Evolutionary conservation across 2,797 vertebrate species (phyloP).

Genomic region (Dermochelys coriacea): DNA sequence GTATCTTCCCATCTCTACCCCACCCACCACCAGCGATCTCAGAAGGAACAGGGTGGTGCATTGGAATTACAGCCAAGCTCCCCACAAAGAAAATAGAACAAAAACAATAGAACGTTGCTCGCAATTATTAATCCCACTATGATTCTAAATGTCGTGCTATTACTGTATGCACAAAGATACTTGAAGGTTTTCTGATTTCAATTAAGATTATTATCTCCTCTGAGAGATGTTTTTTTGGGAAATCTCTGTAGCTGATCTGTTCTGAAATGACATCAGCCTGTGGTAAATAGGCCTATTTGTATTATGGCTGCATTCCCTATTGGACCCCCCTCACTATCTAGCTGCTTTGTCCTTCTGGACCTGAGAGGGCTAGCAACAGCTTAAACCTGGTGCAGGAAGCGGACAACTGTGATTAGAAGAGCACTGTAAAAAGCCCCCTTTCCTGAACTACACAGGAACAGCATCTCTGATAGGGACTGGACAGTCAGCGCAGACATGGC

Average conservation of each 20-base stretch:
- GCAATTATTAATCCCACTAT: constrained; percentile 37
- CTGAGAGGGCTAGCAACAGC: neutral
- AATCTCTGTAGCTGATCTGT: constrained; percentile 62
- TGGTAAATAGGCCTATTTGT: constrained; percentile 26
- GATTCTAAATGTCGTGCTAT: constrained; percentile 53
- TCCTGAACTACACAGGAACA: neutral
- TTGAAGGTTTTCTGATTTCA: constrained; percentile 80
- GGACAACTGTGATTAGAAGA: neutral
- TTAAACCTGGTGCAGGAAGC: neutral
- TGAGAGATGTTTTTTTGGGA: constrained; percentile 68
- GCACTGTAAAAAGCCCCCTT: neutral
- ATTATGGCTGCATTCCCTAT: neutral
- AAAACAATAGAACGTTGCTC: neutral
- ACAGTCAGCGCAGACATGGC: neutral
- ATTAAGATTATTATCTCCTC: constrained; percentile 78
- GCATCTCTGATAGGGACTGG: rapidly evolving
- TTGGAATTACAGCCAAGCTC: neutral
- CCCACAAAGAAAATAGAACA: neutral
- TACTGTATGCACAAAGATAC: constrained; percentile 64
- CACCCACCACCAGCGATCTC: neutral
- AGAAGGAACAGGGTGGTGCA: neutral
- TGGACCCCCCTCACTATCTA: neutral
- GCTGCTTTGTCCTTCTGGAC: neutral
- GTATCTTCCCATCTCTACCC: neutral
- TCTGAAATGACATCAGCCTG: constrained; percentile 57